phyloP scores from a whole-genome alignment of 2,888 invertebrate species.

The Amphipoea lucens region DNA sequence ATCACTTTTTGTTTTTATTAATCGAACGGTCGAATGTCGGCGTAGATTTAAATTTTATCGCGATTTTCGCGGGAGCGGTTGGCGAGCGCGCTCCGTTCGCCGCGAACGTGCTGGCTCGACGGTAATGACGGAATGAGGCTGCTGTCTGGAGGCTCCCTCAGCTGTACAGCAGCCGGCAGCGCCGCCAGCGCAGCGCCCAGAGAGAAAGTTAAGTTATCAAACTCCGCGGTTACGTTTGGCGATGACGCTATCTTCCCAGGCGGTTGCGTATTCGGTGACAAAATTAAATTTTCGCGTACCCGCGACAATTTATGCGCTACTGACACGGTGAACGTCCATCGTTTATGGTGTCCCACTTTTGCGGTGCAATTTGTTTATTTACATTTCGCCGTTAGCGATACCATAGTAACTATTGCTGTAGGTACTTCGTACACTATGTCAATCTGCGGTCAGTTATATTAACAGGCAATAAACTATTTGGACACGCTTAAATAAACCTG shows the following conservation, averaged over 20 bases:
- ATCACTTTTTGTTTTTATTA: constrained; percentile 72
- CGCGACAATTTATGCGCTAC: constrained; percentile 81
- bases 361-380: constrained; percentile 72
- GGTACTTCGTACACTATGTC: background rate
- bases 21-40: constrained; percentile 70
- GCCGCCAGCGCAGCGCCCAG: constrained; percentile 70
- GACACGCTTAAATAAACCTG: background rate
- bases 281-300: constrained; percentile 85
- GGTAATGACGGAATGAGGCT: constrained; percentile 83
- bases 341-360: constrained; percentile 80
- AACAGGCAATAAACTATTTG: background rate
- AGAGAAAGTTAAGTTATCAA: constrained; percentile 90
- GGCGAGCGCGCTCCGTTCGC: constrained; percentile 81
- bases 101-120: constrained; percentile 83
- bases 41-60: constrained; percentile 67
- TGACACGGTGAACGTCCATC: constrained; percentile 85
- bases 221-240: constrained; percentile 88
- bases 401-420: constrained; percentile 14
- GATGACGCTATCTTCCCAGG: constrained; percentile 86
- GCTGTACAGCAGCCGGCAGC: constrained; percentile 67
- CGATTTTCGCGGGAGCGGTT: constrained; percentile 69
- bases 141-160: constrained; percentile 69
- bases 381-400: constrained; percentile 50
- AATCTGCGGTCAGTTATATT: constrained; percentile 12
- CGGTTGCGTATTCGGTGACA: constrained; percentile 89